Conservation (phyloP, 2,888 invertebrate genomes). For the Agrochola lota region DNA sequence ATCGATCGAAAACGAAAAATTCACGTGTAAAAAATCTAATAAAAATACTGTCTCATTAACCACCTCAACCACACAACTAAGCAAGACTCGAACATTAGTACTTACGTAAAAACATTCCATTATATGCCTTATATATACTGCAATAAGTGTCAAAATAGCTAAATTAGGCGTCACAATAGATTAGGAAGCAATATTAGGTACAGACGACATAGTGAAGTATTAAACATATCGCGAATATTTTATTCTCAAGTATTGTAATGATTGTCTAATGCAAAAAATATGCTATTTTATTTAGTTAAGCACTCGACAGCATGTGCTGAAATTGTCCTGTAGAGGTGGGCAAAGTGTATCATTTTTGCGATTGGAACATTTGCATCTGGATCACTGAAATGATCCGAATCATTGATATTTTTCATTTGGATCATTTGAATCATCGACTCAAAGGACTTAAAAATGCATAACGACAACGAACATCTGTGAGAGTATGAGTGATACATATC, state of each 20-base stretch:
- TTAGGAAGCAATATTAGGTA: slow-evolving; percentile 61
- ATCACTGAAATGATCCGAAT: too few species aligned
- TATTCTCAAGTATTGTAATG: slow-evolving; percentile 28
- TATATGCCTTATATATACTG: slow-evolving; percentile 72
- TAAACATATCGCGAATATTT: slow-evolving; percentile 51
- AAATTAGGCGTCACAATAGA: slow-evolving; percentile 70
- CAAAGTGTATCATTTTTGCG: too few species aligned
- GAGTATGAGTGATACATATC: too few species aligned
- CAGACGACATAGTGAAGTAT: slow-evolving; percentile 54
- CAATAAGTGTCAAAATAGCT: slow-evolving; percentile 74
- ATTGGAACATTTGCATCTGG: too few species aligned
- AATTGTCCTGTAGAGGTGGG: background rate
- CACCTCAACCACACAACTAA: slow-evolving; percentile 33
- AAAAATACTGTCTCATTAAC: slow-evolving; percentile 11
- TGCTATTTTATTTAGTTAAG: background rate
- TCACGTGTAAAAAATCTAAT: background rate
- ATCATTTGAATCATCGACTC: too few species aligned
- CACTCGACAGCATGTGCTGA: background rate
- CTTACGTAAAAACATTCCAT: slow-evolving; percentile 69
- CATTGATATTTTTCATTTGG: too few species aligned
- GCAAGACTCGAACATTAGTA: slow-evolving; percentile 55
- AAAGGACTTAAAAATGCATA: too few species aligned
- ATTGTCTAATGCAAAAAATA: slow-evolving; percentile 47
- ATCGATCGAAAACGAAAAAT: background rate
- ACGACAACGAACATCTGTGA: too few species aligned